Percentiles rank a stretch among this genome's conserved stretches.
These are phyloP conservation scores for Novumbra hubbsi DNA, from an alignment of 2,797 vertebrate species.

Conservation along the genomic window DNA sequence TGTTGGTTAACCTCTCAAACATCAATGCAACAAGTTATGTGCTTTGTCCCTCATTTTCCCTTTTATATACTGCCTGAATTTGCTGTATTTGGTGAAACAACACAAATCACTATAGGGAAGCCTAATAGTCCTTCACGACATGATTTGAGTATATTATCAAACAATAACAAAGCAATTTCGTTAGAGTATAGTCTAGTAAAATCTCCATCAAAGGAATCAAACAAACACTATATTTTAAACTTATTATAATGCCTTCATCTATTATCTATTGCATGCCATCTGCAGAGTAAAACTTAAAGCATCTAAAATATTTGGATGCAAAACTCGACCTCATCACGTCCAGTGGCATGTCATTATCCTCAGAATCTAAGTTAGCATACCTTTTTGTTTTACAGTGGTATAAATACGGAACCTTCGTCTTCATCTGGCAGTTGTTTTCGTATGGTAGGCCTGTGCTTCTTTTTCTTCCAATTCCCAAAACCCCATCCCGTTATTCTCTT, in stretches of 20 bases:
- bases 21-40: not conserved
- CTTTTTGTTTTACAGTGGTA: not conserved
- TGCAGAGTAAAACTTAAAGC: not conserved
- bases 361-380: not conserved
- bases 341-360: not conserved
- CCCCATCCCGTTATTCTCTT: constrained; percentile 54
- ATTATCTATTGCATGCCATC: not conserved
- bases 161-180: not conserved
- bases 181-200: too few species aligned
- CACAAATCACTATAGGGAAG: too few species aligned
- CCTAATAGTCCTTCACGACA: not conserved
- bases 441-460: constrained; percentile 7
- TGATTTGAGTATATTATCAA: not conserved
- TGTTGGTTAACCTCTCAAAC: not conserved
- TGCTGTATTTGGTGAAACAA: not conserved
- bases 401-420: not conserved
- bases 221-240: too few species aligned
- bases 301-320: not conserved
- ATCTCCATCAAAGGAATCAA: too few species aligned
- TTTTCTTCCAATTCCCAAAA: constrained; percentile 35
- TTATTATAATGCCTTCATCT: not conserved
- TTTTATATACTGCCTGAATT: not conserved
- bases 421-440: not conserved
- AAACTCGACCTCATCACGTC: not conserved
- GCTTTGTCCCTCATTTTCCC: not conserved